Base-by-base conservation (phyloP, 1,140 invertebrate genomes). In the Penaeus vannamei region DNA sequence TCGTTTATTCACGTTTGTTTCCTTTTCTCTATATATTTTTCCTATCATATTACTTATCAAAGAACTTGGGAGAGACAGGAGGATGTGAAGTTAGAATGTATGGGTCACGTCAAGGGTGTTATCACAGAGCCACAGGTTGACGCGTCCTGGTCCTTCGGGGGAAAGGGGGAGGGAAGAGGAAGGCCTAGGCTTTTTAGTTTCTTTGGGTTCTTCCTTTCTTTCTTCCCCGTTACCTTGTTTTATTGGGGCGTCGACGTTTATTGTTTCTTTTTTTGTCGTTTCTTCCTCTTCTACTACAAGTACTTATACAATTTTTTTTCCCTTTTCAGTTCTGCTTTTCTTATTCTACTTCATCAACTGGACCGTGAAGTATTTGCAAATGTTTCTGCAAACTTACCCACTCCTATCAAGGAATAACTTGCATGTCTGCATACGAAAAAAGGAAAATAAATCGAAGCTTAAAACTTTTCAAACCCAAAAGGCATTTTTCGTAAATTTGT, bases 91-190 rank as follows among this genome's bases (percentile, higher is more conserved):
- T 62, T 59, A 23, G 61, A 64, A 61, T 29, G 72, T 46, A 62
- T 62, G 76, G 42, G 84, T 29, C 46, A 77, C 59, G 53, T 22
- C 64, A 79, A 53, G 85, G 77, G 32, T 26, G 59, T 83, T 88
- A 88, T 88, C 86, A 72, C 23, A 8, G 80, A 88, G 80, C 66
- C 86, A 88, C 86, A 87, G 86, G 86, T 88, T 79, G 53, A 84
- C n/a, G 23, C 86, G 17, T 42, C 76, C 59, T 53, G 53, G 53
- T 53, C 53, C 53, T 53, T 53, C 53, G 53, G 53, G 53, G 53
- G 7, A 53, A 17, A 53, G 53, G 53, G 53, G 53, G 53, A 53
- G n/a, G n/a, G 53, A 53, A 53, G 12, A 17, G 53, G 53, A 1
- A 53, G 53, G 53, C 53, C 53, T 53, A 53, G 53, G 53, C 53